Base-by-base conservation (phyloP, 2,888 invertebrate species). In the Carabus problematicus region DNA sequence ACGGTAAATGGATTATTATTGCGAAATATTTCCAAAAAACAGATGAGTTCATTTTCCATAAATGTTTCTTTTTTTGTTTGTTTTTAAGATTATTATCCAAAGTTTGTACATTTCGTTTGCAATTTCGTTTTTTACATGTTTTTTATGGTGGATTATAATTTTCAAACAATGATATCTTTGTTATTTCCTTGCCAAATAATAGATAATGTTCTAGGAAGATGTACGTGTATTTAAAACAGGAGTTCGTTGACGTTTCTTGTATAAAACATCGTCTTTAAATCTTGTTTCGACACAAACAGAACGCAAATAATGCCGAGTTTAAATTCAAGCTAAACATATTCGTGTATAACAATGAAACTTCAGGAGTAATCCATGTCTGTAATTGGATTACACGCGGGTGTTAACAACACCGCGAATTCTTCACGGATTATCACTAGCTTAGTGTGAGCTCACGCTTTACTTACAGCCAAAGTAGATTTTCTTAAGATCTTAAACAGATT, bases 351-450 rank as follows among this genome's bases (percentile, higher is more conserved):
- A 52, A 52, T 52, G 52, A 52, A 52, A 52, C 16, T 52, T 52
- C 52, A 16, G 42, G 40, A 41, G 66, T 66, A 66, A 66, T 66
- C 66, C 49, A 16, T 41, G 54, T 54, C 18, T 47, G 59, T 66
- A 66, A 66, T 66, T 59, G 66, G 66, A 66, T 66, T 66, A 66
- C 29, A n/a, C 18, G 56, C 39, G 43, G 45, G 56, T 40, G n/a
- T 14, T n/a, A 45, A 19, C 29, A 47, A 29, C 66, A 42, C 61
- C 39, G 58, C 8, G 49, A 58, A 66, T 66, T 66, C 66, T 66
- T 66, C 66, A 49, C 66, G 58, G 66, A 59, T 66, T 66, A 66
- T 19, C 47, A 47, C 40, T 55, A 29, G 66, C 66, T 66, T 66
- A 66, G 29, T 18, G 41, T 41, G 55, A 55, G 16, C 52, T 14